Evolutionary conservation across 2,113 vertebrate species (phyloP).

Genomic region (Glareola pratincola): DNA sequence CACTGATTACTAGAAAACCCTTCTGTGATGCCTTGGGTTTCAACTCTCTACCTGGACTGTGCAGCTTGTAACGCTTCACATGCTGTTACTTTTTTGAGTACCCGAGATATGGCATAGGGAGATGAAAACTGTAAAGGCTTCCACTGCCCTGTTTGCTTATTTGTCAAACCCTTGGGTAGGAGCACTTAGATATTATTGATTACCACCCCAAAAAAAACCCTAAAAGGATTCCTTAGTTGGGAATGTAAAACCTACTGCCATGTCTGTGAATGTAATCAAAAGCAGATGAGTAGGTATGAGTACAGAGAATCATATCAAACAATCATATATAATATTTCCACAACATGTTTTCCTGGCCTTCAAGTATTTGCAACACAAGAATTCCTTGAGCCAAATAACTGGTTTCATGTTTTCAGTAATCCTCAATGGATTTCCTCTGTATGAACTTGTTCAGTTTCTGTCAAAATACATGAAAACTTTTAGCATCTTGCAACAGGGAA

Average conservation of each 20-base stretch:
- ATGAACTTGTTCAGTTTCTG: neutral
- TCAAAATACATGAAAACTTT: neutral
- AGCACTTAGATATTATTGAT: neutral
- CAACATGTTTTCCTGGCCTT: neutral
- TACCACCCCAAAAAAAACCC: neutral
- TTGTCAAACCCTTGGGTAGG: neutral
- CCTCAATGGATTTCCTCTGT: neutral
- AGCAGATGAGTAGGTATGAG: neutral
- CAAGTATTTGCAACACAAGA: neutral
- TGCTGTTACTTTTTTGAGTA: neutral
- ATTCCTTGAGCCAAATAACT: neutral
- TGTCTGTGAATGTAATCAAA: neutral
- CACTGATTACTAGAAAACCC: neutral
- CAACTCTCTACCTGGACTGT: neutral
- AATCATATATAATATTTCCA: neutral
- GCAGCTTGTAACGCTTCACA: neutral
- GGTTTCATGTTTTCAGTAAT: neutral
- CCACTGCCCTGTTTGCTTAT: neutral
- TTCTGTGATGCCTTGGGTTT: neutral
- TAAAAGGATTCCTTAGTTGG: neutral
- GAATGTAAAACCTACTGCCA: neutral
- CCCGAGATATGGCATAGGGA: neutral
- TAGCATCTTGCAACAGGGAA: neutral
- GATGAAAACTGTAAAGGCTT: neutral
- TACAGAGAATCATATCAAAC: neutral